Evolutionary conservation across 2,797 vertebrate species (phyloP), one percentile per base, ranked within the genome.

Genomic region (Hyperoplus immaculatus): DNA sequence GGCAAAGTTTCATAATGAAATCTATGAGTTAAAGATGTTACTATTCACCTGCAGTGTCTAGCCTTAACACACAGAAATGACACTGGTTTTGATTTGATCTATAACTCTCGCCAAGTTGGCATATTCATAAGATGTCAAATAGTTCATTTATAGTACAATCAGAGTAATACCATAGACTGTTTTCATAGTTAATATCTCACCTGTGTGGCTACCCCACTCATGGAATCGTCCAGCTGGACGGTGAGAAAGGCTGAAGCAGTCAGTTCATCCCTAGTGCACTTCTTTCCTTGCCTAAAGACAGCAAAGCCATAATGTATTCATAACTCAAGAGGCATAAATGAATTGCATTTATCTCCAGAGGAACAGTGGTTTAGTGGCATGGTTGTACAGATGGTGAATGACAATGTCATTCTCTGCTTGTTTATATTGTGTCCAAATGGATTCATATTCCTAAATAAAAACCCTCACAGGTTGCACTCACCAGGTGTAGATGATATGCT

Each of bases 401-500:
- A 29, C 29, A 29, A 29, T 29, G 29, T 29, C 29, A 29, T 29
- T 29, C 29, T 29, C 29, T 29, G 29, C 29, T 29, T 3, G 29
- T 29, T 29, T 29, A 29, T 29, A 29, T 29, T 29, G 29, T 29
- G 29, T 29, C 29, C 29, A 29, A 29, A 29, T 29, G 29, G 29
- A 47, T 15, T 47, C 13, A 13, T 14, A 47, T 47, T 47, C 12
- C 14, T 5, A 47, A 47, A 47, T 47, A 47, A 5, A 14, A 14
- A 47, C 46, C 46, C 46, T 47, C 6, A 2, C 13, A 39, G 18
- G 36, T 5, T 75, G 42, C 29, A 86, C 91, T 75, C 65, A 96
- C 95, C 95, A 96, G 57, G 78, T 95, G 86, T 96, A 96, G 90
- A 96, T 96, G 84, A 95, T 92, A 45, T 93, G 84, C 78, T 89